Evolutionary conservation across 2,797 vertebrate genomes (phyloP).

Genomic region (Clangula hyemalis): DNA sequence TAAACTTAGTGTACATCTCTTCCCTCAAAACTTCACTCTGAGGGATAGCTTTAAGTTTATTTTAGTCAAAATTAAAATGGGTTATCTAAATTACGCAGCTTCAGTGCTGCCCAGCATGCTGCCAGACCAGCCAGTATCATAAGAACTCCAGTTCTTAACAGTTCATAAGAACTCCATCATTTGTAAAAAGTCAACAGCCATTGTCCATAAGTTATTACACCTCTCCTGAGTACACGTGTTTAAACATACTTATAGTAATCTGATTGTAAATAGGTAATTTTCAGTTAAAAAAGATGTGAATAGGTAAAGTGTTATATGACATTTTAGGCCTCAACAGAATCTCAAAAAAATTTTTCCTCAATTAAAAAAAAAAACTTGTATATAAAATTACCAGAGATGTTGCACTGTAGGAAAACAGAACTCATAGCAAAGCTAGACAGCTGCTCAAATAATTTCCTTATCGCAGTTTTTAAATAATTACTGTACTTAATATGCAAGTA

Average conservation of each 20-base stretch:
- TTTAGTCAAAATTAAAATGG: not conserved
- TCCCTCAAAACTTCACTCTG: fast-evolving
- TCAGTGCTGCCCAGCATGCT: not conserved
- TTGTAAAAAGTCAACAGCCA: not conserved
- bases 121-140: fast-evolving
- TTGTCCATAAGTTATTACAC: not conserved
- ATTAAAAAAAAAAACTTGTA: not conserved
- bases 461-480: not conserved
- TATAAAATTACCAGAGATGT: not conserved
- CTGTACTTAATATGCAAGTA: not conserved
- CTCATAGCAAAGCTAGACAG: not conserved
- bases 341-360: not conserved
- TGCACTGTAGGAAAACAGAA: not conserved
- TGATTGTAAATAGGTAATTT: not conserved
- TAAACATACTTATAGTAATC: not conserved
- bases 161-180: not conserved
- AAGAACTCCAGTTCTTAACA: too few species aligned
- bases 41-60: not conserved
- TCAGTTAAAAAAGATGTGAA: not conserved
- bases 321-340: not conserved
- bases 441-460: not conserved
- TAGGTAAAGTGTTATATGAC: not conserved
- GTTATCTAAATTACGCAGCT: not conserved
- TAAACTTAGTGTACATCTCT: not conserved
- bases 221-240: not conserved